These are phyloP conservation scores for Drosophila villosipedis DNA, from an alignment of 2,888 invertebrate species.

Conservation along the genomic window DNA sequence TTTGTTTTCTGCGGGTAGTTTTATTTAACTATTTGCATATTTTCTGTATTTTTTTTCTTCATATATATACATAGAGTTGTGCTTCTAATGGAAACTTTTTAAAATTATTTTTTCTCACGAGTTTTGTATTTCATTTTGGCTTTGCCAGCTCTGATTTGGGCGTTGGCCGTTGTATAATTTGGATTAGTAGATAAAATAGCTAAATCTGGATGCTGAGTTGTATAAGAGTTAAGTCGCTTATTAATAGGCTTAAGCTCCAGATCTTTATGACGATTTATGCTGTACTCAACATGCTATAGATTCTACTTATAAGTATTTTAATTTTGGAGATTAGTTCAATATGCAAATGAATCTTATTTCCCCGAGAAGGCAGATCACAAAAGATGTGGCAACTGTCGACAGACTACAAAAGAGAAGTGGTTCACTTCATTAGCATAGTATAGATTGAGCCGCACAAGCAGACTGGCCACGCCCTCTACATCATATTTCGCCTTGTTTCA, in stretches of 20 bases:
- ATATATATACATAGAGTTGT: constrained; percentile 38
- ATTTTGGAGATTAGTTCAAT: constrained; percentile 5
- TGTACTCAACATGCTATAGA: constrained; percentile 1
- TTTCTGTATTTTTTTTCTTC: constrained; percentile 3
- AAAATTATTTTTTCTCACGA: constrained; percentile 32
- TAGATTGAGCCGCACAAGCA: constrained; percentile 21
- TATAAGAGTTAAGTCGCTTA: not conserved
- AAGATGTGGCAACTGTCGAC: constrained; percentile 24
- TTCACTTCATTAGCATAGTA: constrained; percentile 63
- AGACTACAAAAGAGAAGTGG: not conserved
- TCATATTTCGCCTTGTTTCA: not conserved
- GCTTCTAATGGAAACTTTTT: constrained; percentile 44
- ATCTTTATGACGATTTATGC: constrained; percentile 1
- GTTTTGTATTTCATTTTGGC: constrained; percentile 20
- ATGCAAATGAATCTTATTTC: constrained; percentile 33
- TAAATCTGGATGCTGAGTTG: constrained; percentile 12
- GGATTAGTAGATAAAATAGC: constrained; percentile 24
- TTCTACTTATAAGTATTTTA: not conserved
- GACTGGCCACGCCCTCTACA: not conserved
- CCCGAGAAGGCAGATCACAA: constrained; percentile 3
- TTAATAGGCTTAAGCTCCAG: not conserved
- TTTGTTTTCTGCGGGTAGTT: constrained; percentile 18
- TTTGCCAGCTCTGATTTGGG: constrained; percentile 25
- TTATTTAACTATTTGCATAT: constrained; percentile 26
- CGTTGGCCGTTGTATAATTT: constrained; percentile 8